phyloP scores from a whole-genome alignment of 1,140 invertebrate genomes.

The silkworm (Bombyx mori) region DNA sequence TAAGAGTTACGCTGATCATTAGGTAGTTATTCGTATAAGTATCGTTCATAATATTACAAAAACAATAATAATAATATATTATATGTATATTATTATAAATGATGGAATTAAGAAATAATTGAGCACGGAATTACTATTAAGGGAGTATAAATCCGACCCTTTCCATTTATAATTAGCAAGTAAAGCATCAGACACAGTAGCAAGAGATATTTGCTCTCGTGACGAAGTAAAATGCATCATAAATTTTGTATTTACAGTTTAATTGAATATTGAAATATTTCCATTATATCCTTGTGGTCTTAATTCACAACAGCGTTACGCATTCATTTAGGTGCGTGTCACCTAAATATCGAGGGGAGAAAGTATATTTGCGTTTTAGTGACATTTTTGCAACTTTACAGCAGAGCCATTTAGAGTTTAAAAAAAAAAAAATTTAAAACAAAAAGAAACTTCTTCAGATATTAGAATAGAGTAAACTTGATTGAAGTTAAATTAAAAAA shows the following conservation, averaged over 20 bases:
- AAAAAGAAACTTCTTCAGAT: no score
- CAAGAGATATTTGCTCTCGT: slow-evolving; percentile 1
- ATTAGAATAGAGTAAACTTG: no score
- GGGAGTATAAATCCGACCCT: slow-evolving; percentile 58
- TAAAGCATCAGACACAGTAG: slow-evolving; percentile 1
- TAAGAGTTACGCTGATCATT: slow-evolving; percentile 59
- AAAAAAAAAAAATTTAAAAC: no score
- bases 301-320: slow-evolving; percentile 63
- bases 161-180: slow-evolving; percentile 44
- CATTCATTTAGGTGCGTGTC: slow-evolving; percentile 43
- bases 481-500: no score
- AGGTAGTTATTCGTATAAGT: slow-evolving; percentile 63
- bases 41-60: slow-evolving; percentile 25
- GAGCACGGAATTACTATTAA: slow-evolving; percentile 67
- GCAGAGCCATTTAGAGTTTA: no score
- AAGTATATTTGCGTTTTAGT: no score
- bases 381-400: no score
- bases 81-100: slow-evolving; percentile 29
- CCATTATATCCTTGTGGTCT: slow-evolving; percentile 70
- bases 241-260: slow-evolving; percentile 49
- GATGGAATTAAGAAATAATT: slow-evolving; percentile 45
- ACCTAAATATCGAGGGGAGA: neutral
- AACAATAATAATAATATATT: no score
- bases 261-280: slow-evolving; percentile 39
- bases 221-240: slow-evolving; percentile 16